A percentile compares a stretch with the other conserved stretches of the same genome.
phyloP scores from a whole-genome alignment of 2,888 invertebrate genomes.

The Idaea biselata region DNA sequence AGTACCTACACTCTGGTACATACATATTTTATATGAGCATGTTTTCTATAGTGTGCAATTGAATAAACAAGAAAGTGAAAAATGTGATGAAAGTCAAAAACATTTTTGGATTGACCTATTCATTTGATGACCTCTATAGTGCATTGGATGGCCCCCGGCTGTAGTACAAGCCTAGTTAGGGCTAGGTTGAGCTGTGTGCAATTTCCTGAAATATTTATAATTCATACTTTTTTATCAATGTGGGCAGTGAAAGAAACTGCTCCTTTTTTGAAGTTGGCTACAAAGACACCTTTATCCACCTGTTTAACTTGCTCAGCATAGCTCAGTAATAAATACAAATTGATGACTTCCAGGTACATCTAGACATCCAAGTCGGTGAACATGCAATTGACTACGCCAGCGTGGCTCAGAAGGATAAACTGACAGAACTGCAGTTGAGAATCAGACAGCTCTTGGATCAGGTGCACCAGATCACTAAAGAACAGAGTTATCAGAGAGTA shows the following conservation, averaged over 20 bases:
- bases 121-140: too few species aligned
- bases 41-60: constrained; percentile 3
- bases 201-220: too few species aligned
- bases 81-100: background rate
- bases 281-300: too few species aligned
- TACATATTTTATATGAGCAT: background rate
- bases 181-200: too few species aligned
- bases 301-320: too few species aligned
- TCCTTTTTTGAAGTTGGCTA: too few species aligned
- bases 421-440: constrained; percentile 96
- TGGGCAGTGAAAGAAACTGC: too few species aligned
- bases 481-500: constrained; percentile 99
- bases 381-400: constrained; percentile 99
- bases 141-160: too few species aligned
- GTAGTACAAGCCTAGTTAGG: too few species aligned
- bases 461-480: constrained; percentile 99
- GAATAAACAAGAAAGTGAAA: constrained; percentile 12
- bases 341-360: constrained; percentile 86
- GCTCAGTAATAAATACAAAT: background rate
- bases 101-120: too few species aligned
- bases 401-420: constrained; percentile 98
- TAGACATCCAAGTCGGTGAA: constrained; percentile 99
- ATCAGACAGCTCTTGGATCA: constrained; percentile 97
- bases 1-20: background rate
- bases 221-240: too few species aligned